Evolutionary conservation across 1,140 invertebrate genomes (phyloP).

Genomic region (Habropoda laboriosa): DNA sequence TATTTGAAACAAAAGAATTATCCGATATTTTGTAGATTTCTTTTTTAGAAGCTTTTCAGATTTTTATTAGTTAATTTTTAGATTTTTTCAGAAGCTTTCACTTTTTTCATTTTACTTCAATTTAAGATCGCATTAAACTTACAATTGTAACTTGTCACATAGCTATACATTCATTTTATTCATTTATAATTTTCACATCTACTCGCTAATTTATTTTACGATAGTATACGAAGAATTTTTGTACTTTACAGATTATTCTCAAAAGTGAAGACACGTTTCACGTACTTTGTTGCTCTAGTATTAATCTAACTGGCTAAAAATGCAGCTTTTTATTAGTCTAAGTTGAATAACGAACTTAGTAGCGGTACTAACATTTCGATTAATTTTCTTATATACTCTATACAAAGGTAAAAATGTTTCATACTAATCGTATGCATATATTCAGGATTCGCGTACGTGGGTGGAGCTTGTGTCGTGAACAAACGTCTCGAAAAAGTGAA

Average conservation of each 20-base stretch:
- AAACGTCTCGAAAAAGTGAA: conserved; percentile 97
- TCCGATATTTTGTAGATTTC: too few relatives aligned
- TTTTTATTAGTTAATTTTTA: too few relatives aligned
- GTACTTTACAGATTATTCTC: background rate
- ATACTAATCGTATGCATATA: conserved; percentile 40
- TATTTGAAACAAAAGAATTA: too few relatives aligned
- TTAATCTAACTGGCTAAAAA: conserved; percentile 68
- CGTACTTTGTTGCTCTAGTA: conserved; percentile 52
- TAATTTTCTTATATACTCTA: background rate
- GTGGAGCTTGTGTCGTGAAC: conserved; percentile 97
- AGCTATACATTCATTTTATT: too few relatives aligned
- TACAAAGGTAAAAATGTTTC: background rate
- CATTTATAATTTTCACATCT: too few relatives aligned
- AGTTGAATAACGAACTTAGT: conserved; percentile 15
- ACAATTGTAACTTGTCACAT: too few relatives aligned
- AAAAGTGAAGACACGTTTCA: conserved; percentile 5
- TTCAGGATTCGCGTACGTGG: conserved; percentile 96
- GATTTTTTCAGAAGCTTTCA: too few relatives aligned
- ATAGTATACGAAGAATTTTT: too few relatives aligned
- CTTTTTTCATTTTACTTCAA: too few relatives aligned
- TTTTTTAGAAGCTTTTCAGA: too few relatives aligned
- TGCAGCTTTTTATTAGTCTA: conserved; percentile 22
- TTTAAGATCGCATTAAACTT: too few relatives aligned
- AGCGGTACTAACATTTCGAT: conserved; percentile 36
- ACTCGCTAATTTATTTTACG: too few relatives aligned